Evolutionary conservation across 35 echinoderm and acorn worm genomes (phyloP), one percentile per base, ranked within the genome.

Genomic region (Heliocidaris erythrogramma): DNA sequence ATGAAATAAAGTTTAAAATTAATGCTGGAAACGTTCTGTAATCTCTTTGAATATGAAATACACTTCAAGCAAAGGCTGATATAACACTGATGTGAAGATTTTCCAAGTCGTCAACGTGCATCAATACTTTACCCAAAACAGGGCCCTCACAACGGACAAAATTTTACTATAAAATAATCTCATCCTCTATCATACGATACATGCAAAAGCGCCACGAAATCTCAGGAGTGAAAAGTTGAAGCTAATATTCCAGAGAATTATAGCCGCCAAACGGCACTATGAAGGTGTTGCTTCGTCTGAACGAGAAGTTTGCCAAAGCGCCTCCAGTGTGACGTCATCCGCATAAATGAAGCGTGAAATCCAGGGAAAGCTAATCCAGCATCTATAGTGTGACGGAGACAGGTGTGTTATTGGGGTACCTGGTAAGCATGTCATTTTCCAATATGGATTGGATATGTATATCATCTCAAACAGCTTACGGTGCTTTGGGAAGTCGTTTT

Each of bases 401-500:
- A 78, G 65, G 21, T 78, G 65, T 78, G 65, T 6, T 78, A 78
- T 78, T 78, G 65, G 7, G 65, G 65, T 78, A 78, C 65, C 65
- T 78, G 21, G 65, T 27, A 24, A 78, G 65, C 65, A 78, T 78
- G 65, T 78, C 65, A 18, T 78, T 78, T 18, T 78, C 18, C 65
- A 78, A 78, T 78, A 78, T 78, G 27, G 65, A 78, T 78, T n/a
- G 65, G 65, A 78, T 78, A 78, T 78, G 65, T 78, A 78, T 78
- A 78, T 78, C 65, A 78, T 78, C 65, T 78, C 65, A 24, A 78
- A 78, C 27, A 78, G 65, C 65, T 78, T 78, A 78, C 14, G 65
- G 65, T 78, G 27, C 27, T 78, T 78, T 21, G 65, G 65, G 65
- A 78, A 78, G 65, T 78, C 65, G 27, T 78, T 78, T 42, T 78